Conservation (phyloP, 2,113 vertebrate genomes). For the Geococcyx californianus region DNA sequence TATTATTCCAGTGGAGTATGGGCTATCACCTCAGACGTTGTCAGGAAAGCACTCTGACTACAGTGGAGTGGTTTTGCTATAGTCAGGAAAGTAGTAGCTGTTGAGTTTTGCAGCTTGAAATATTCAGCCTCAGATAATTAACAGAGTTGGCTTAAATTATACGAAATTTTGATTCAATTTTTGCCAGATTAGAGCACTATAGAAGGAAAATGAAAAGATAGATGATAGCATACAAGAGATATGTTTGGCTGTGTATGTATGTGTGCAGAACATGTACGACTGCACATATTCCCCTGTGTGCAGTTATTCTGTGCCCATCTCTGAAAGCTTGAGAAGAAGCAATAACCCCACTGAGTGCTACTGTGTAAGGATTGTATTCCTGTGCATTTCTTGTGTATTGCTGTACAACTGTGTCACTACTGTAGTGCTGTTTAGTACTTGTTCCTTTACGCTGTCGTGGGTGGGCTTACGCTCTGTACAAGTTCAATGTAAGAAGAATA, state of each 20-base stretch:
- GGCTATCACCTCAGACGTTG: background rate
- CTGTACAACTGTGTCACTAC: background rate
- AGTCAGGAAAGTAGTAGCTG: background rate
- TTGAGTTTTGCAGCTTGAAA: background rate
- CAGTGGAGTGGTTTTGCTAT: background rate
- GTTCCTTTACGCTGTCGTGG: background rate
- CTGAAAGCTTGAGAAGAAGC: background rate
- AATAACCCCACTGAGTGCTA: background rate
- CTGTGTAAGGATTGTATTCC: background rate
- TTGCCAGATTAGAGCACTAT: background rate
- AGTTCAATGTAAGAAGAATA: background rate
- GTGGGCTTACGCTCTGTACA: background rate
- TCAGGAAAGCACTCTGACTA: background rate
- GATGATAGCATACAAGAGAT: accelerated
- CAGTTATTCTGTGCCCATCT: background rate
- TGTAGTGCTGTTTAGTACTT: background rate
- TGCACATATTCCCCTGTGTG: background rate
- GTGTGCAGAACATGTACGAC: background rate
- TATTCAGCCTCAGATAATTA: background rate
- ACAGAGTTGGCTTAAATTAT: background rate
- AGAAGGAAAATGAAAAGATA: background rate
- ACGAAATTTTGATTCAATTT: background rate
- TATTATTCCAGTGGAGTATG: background rate
- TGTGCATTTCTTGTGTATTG: no score
- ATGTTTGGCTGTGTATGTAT: background rate